phyloP scores from a whole-genome alignment of 2,797 vertebrate genomes.

The Fundulus diaphanus region DNA sequence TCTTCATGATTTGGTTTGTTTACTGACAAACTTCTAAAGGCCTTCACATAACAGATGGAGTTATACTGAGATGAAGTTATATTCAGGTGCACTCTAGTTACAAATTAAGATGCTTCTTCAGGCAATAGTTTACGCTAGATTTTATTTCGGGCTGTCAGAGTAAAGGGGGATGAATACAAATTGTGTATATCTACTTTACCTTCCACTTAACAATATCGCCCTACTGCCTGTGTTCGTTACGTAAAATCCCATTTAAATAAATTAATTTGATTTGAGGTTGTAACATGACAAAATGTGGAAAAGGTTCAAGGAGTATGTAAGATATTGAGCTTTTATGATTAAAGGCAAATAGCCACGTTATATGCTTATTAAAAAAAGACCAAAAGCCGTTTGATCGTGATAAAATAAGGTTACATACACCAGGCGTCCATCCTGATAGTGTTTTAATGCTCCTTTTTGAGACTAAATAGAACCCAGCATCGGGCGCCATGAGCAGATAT shows the following conservation, averaged over 20 bases:
- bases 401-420: too few species aligned
- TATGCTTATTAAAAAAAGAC: too few species aligned
- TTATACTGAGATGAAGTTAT: neutral
- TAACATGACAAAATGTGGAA: neutral
- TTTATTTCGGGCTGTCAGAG: too few species aligned
- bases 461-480: too few species aligned
- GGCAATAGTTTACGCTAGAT: neutral
- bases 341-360: too few species aligned
- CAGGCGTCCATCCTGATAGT: too few species aligned
- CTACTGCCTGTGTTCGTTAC: neutral
- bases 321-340: neutral
- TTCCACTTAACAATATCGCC: neutral
- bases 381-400: too few species aligned
- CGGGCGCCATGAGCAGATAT: too few species aligned
- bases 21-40: neutral
- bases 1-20: neutral
- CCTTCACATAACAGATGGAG: neutral
- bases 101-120: neutral
- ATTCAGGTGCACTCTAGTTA: neutral
- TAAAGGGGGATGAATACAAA: neutral
- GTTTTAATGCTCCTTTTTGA: too few species aligned
- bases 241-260: neutral
- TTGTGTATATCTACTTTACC: neutral
- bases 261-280: neutral
- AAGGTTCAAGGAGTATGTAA: neutral